These are phyloP conservation scores for Bambusicola thoracicus DNA, from an alignment of 2,113 vertebrate genomes.

Conservation along the genomic window DNA sequence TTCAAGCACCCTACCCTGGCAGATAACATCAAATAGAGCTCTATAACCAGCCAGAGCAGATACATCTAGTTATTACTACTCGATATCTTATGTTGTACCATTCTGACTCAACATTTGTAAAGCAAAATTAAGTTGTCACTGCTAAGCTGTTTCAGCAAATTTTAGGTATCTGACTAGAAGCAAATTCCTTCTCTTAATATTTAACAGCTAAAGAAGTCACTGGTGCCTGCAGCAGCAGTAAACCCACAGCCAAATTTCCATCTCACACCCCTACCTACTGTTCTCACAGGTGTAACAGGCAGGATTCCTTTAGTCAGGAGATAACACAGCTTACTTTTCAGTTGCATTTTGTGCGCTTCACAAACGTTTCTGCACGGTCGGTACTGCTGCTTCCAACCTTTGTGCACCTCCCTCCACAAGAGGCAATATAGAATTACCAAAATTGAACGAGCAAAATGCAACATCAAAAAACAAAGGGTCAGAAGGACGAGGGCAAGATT, in stretches of 20 bases:
- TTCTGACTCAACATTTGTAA: neutral
- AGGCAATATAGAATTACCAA: neutral
- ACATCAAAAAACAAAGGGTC: constrained; percentile 13
- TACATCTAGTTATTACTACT: too few relatives aligned
- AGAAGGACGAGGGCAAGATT: neutral
- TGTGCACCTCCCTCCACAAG: neutral
- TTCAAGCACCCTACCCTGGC: constrained; percentile 40
- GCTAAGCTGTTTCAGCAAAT: neutral
- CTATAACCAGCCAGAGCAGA: neutral
- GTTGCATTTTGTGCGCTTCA: neutral
- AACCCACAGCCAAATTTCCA: neutral
- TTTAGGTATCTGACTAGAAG: neutral
- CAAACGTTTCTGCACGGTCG: neutral
- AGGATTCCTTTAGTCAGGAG: neutral
- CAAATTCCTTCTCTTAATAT: neutral
- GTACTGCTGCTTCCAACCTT: neutral
- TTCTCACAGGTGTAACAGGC: neutral
- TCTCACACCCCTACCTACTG: neutral
- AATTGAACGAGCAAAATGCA: neutral
- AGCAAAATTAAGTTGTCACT: neutral
- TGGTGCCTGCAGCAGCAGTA: neutral
- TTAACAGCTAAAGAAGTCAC: neutral
- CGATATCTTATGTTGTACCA: neutral
- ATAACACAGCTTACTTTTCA: neutral
- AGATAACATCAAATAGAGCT: constrained; percentile 26